Conservation (phyloP, 2,113 vertebrate species). For the Sprattus sprattus region DNA sequence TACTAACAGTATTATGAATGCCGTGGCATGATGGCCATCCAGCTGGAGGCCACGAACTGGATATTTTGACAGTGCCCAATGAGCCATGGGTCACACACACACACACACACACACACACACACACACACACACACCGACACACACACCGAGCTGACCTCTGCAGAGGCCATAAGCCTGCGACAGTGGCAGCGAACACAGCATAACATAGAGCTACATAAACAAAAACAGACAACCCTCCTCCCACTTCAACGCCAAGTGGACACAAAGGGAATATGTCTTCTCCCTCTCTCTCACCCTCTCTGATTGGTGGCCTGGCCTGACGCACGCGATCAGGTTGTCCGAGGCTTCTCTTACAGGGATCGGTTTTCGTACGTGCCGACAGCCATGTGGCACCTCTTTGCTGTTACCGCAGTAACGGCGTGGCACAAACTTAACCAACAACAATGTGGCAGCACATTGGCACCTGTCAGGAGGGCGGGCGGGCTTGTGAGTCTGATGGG, state of each 20-base stretch:
- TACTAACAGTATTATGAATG: neutral
- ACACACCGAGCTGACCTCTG: neutral
- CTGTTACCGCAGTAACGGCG: slow-evolving; percentile 38
- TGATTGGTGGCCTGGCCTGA: slow-evolving; percentile 25
- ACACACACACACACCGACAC: too few species aligned
- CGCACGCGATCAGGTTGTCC: slow-evolving; percentile 33
- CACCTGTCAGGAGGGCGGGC: neutral
- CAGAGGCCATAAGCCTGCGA: neutral
- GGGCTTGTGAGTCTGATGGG: neutral
- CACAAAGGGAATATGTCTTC: neutral
- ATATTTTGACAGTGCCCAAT: neutral
- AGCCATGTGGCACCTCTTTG: slow-evolving; percentile 13
- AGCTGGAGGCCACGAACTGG: neutral
- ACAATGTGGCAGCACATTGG: neutral
- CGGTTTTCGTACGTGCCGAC: slow-evolving; percentile 31
- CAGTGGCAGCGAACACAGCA: neutral
- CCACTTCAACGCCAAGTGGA: neutral
- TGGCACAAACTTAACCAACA: slow-evolving; percentile 23
- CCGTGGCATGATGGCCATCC: neutral
- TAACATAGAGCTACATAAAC: neutral
- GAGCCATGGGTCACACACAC: neutral
- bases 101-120: too few species aligned
- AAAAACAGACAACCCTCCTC: neutral
- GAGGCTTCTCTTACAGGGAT: slow-evolving; percentile 39
- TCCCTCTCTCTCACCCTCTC: neutral